Evolutionary conservation across 2,797 vertebrate species (phyloP).

Genomic region (Micrastur ruficollis): DNA sequence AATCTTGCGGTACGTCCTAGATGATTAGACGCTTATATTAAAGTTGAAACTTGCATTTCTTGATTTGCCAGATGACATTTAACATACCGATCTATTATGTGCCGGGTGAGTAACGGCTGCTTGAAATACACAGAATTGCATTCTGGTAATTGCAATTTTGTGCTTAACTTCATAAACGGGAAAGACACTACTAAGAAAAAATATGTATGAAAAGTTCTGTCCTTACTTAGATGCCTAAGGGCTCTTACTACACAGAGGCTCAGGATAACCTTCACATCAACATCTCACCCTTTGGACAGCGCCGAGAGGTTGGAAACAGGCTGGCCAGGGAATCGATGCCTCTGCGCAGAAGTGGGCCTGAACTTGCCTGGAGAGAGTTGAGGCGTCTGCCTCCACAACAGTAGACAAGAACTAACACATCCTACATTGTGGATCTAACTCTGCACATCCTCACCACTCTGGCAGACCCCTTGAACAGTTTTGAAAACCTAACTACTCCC

Average conservation of each 20-base stretch:
- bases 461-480: background rate
- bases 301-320: fast-evolving
- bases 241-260: background rate
- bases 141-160: background rate
- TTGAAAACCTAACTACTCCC: background rate
- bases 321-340: background rate
- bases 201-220: fast-evolving
- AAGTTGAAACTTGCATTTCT: background rate
- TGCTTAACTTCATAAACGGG: background rate
- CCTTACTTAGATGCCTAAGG: fast-evolving
- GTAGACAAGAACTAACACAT: fast-evolving
- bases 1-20: fast-evolving
- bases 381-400: fast-evolving
- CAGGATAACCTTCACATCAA: fast-evolving
- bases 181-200: background rate
- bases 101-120: background rate
- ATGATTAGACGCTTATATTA: fast-evolving
- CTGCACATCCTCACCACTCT: fast-evolving
- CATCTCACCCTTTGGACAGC: fast-evolving
- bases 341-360: background rate
- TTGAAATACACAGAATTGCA: fast-evolving
- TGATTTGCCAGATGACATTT: too few relatives aligned
- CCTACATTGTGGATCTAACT: fast-evolving
- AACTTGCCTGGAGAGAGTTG: fast-evolving
- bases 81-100: fast-evolving